These are phyloP conservation scores for Scaptodrosophila latifasciaeformis DNA, from an alignment of 2,888 invertebrate genomes.

Conservation along the genomic window DNA sequence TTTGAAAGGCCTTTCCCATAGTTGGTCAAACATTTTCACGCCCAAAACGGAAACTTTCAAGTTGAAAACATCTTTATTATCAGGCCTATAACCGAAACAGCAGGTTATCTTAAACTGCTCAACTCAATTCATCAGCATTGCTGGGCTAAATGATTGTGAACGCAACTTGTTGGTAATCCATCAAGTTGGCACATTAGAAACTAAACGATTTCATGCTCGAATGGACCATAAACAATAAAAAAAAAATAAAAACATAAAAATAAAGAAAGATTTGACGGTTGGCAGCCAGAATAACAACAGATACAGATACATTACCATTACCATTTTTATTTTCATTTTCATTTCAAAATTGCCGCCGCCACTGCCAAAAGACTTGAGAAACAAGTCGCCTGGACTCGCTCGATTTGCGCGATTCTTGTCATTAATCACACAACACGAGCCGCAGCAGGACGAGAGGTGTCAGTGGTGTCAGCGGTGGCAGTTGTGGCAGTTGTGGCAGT, in stretches of 20 bases:
- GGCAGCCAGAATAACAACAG: too few species aligned
- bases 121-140: conserved; percentile 42
- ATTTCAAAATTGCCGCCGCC: conserved; percentile 24
- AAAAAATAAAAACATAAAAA: conserved; percentile 8
- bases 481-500: conserved; percentile 28
- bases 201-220: conserved; percentile 70
- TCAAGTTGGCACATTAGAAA: conserved; percentile 68
- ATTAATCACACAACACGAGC: conserved; percentile 75
- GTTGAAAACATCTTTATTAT: conserved; percentile 18
- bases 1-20: conserved; percentile 27
- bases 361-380: conserved; percentile 40
- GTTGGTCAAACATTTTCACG: conserved; percentile 4
- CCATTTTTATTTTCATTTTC: too few species aligned
- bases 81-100: conserved; percentile 27
- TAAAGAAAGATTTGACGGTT: conserved; percentile 42
- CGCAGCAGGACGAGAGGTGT: conserved; percentile 42
- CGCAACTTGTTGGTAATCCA: conserved; percentile 51
- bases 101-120: conserved; percentile 33
- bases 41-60: conserved; percentile 9
- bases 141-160: conserved; percentile 16
- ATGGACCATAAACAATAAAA: conserved; percentile 2
- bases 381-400: conserved; percentile 31
- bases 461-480: conserved; percentile 27
- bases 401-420: conserved; percentile 37
- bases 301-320: conserved; percentile 60